These are phyloP conservation scores for Canis aureus DNA, from an alignment of 2,113 vertebrate species.

Conservation along the genomic window DNA sequence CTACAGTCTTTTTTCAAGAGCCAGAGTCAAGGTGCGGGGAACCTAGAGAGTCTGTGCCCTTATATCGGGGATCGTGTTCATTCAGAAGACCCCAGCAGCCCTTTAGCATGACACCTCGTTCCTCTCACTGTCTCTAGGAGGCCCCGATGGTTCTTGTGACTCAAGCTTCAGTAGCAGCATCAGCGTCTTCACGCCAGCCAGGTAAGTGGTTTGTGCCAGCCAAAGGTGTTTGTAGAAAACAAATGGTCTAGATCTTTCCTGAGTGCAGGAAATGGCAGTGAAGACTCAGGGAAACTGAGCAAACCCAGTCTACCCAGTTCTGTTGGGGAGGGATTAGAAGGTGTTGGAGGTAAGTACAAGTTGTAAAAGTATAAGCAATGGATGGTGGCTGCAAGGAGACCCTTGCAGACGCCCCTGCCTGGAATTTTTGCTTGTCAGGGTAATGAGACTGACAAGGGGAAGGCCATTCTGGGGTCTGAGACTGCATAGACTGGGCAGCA, in stretches of 20 bases:
- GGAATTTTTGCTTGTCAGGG: background rate
- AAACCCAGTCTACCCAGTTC: background rate
- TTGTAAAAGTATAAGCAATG: background rate
- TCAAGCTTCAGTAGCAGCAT: conserved; percentile 89
- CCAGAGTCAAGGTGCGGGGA: background rate
- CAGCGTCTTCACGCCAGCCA: conserved; percentile 90
- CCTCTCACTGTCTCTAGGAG: conserved; percentile 80
- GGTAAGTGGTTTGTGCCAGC: conserved; percentile 81
- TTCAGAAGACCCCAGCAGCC: background rate
- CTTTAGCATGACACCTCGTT: background rate
- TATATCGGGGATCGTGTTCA: background rate
- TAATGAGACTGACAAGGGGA: background rate
- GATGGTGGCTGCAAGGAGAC: too few relatives aligned
- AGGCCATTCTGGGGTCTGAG: background rate
- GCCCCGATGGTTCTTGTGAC: conserved; percentile 90
- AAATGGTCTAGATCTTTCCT: background rate
- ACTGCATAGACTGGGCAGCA: background rate
- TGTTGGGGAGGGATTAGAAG: background rate
- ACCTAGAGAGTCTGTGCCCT: background rate
- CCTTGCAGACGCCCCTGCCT: background rate
- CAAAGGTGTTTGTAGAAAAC: background rate
- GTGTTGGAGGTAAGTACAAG: background rate
- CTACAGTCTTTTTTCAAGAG: background rate
- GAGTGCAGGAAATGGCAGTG: background rate
- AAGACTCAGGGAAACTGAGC: background rate